Conservation (phyloP, 2,797 vertebrate species). For the Chaetophractus vellerosus region DNA sequence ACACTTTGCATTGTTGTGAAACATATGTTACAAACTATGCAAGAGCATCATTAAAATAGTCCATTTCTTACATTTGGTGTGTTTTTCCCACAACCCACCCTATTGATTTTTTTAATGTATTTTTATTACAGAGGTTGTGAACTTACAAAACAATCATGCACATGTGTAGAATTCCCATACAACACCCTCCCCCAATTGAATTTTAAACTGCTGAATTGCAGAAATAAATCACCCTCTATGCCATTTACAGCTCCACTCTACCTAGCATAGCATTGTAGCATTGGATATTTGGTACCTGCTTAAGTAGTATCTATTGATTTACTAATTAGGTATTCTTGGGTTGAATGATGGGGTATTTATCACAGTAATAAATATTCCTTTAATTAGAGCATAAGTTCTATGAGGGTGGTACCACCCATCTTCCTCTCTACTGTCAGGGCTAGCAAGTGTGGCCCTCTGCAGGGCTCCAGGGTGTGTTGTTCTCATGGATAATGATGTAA, state of each 20-base stretch:
- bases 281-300: not conserved
- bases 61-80: too few relatives aligned
- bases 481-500: not conserved
- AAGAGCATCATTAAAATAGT: too few relatives aligned
- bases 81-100: too few relatives aligned
- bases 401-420: not conserved
- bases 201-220: conserved; percentile 25
- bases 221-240: not conserved
- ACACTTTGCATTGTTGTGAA: too few relatives aligned
- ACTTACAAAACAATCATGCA: too few relatives aligned
- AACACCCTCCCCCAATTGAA: not conserved
- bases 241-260: not conserved
- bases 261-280: not conserved
- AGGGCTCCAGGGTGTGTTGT: not conserved
- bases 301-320: conserved; percentile 17
- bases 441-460: not conserved
- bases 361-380: conserved; percentile 21
- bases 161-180: too few relatives aligned
- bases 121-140: too few relatives aligned
- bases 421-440: conserved; percentile 9
- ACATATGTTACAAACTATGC: too few relatives aligned
- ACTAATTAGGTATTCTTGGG: not conserved
- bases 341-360: not conserved
- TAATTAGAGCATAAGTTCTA: conserved; percentile 10
- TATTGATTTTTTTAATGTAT: too few relatives aligned